Evolutionary conservation across 1,140 invertebrate species (phyloP).

Genomic region (Augochlora pura): DNA sequence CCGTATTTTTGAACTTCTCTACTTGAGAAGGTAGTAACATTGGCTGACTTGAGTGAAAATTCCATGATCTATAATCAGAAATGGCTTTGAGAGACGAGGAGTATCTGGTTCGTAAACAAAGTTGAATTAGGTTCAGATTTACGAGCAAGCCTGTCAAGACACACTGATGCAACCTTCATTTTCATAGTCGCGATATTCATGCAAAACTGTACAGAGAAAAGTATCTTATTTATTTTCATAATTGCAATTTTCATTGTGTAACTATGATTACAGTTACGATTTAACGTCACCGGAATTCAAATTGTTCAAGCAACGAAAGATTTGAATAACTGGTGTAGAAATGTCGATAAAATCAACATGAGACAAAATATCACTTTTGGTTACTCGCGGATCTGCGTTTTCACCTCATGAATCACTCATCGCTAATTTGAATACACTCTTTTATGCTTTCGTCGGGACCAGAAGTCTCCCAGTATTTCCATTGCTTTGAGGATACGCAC

Average conservation of each 20-base stretch:
- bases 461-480: background rate
- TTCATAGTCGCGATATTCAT: background rate
- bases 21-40: background rate
- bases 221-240: too few species aligned
- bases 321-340: too few species aligned
- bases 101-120: too few species aligned
- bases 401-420: conserved; percentile 10
- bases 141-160: too few species aligned
- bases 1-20: background rate
- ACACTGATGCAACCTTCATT: too few species aligned
- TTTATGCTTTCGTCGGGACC: background rate
- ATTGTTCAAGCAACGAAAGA: too few species aligned
- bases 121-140: too few species aligned
- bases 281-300: too few species aligned
- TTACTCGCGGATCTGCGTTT: conserved; percentile 6
- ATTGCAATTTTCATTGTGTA: too few species aligned
- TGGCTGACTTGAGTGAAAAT: background rate
- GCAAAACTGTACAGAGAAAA: too few species aligned
- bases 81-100: background rate
- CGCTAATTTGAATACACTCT: background rate
- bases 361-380: background rate
- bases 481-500: background rate
- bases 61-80: background rate
- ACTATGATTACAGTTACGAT: too few species aligned
- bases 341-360: background rate